Base-by-base conservation (phyloP, 2,888 invertebrate genomes). In the Drosophila picticornis region DNA sequence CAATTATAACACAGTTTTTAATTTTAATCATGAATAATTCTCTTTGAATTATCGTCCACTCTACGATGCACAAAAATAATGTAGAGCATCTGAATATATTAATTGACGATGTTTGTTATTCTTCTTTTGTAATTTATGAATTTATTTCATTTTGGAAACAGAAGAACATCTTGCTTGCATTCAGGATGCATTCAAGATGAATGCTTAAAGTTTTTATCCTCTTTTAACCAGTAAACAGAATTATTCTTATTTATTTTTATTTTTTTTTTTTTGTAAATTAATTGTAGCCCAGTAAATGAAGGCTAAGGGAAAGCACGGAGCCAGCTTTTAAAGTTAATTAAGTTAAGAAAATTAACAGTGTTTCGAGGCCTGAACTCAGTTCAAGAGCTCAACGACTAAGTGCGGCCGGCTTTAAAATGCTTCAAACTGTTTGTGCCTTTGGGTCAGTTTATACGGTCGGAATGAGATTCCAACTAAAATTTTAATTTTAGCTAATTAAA, bases 401-500 rank as follows among this genome's bases (percentile, higher is more conserved):
- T 46, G 38, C 46, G 52, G 48, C 50, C 13, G 32, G 34, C 31
- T 31, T 40, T 48, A 55, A 55, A 43, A 9, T 55, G 55, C 53
- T 63, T 60, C 29, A 73, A 73, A 52, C 62, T 56, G 56, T 62
- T 76, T 75, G 52, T 51, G 66, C 16, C 53, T 55, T 58, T 58
- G 51, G 67, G 68, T 36, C 62, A 55, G 50, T 36, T 61, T 46
- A 29, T 13, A 22, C 51, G 38, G 29, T 25, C 53, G 29, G 48
- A 48, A n/a, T 22, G 46, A 43, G 32, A 56, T 52, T 48, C 53
- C 38, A 38, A 74, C 79, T 79, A 59, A 66, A 77, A 75, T 73
- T 76, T 67, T 66, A 64, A 83, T 77, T 81, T 69, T 22, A 61
- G 60, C 75, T 77, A 80, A 85, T 83, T 83, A 76, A 63, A 75